Percentiles rank a stretch among this genome's conserved stretches.
These are phyloP conservation scores for Ibidorhyncha struthersii DNA, from an alignment of 2,113 vertebrate species.

Conservation along the genomic window DNA sequence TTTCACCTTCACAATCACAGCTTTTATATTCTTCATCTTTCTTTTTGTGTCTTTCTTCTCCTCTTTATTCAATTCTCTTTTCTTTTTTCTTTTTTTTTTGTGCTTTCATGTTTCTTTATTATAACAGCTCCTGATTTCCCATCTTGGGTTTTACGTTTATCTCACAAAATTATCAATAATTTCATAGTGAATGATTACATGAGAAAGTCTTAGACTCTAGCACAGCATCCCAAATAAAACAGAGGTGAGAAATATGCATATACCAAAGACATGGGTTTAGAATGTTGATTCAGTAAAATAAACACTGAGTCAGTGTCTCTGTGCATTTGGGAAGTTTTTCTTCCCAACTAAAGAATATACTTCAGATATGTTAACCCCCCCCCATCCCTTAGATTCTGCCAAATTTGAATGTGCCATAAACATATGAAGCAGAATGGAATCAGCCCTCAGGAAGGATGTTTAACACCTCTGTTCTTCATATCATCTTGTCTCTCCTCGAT, in stretches of 20 bases:
- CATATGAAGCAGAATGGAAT: background rate
- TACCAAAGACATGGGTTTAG: background rate
- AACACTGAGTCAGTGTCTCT: background rate
- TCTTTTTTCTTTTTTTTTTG: background rate
- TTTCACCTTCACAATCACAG: background rate
- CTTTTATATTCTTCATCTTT: background rate
- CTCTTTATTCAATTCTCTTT: background rate
- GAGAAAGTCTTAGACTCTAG: background rate
- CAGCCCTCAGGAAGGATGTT: slow-evolving; percentile 20
- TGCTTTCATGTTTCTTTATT: background rate
- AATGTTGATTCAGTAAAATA: background rate
- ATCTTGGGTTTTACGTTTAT: background rate
- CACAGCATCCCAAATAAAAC: background rate
- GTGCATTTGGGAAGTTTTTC: background rate
- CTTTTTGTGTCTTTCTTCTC: background rate
- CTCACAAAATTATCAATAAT: background rate
- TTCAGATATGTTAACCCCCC: background rate
- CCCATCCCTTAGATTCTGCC: background rate
- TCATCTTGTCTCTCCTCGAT: background rate
- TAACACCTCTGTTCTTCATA: slow-evolving; percentile 14
- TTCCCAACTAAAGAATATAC: background rate
- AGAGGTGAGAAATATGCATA: background rate
- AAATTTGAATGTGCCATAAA: background rate
- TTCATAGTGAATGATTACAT: background rate
- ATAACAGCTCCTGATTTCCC: background rate